Conservation (phyloP, 64 coral and sea anemone species). For the Anthopleura sola region DNA sequence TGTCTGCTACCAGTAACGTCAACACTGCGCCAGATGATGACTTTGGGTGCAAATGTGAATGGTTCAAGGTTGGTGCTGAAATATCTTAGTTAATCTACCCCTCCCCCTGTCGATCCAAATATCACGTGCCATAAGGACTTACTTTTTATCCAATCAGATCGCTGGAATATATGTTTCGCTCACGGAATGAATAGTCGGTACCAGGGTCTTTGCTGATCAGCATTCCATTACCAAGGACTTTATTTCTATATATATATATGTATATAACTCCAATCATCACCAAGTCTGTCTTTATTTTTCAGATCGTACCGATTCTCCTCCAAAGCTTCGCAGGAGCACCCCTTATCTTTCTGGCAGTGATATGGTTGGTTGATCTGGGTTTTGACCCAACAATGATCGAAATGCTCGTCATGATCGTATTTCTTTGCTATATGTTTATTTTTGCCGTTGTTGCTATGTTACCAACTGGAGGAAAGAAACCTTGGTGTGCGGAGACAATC, state of each 20-base stretch:
- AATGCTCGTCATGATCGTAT: constrained; percentile 41
- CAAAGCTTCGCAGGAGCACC: constrained; percentile 73
- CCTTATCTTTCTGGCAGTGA: constrained; percentile 65
- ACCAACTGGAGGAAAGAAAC: constrained; percentile 53
- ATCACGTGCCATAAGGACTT: too few relatives aligned
- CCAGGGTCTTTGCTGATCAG: too few relatives aligned
- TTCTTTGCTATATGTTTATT: constrained; percentile 44
- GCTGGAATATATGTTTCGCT: too few relatives aligned
- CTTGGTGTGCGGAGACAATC: constrained; percentile 42
- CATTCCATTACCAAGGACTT: too few relatives aligned
- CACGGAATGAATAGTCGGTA: too few relatives aligned
- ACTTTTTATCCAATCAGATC: too few relatives aligned
- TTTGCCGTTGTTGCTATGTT: constrained; percentile 66
- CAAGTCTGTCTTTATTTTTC: neutral
- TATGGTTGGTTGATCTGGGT: constrained; percentile 15
- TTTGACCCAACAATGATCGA: constrained; percentile 8
- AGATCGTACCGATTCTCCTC: constrained; percentile 65
- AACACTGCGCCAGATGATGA: constrained; percentile 42
- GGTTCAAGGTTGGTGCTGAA: neutral
- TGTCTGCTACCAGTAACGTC: constrained; percentile 46
- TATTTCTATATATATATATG: too few relatives aligned
- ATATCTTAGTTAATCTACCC: neutral
- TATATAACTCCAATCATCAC: neutral
- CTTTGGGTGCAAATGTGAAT: neutral
- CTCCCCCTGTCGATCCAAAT: too few relatives aligned